Base-by-base conservation (phyloP, 1,140 invertebrate species). In the Lasioglossum baleicum region DNA sequence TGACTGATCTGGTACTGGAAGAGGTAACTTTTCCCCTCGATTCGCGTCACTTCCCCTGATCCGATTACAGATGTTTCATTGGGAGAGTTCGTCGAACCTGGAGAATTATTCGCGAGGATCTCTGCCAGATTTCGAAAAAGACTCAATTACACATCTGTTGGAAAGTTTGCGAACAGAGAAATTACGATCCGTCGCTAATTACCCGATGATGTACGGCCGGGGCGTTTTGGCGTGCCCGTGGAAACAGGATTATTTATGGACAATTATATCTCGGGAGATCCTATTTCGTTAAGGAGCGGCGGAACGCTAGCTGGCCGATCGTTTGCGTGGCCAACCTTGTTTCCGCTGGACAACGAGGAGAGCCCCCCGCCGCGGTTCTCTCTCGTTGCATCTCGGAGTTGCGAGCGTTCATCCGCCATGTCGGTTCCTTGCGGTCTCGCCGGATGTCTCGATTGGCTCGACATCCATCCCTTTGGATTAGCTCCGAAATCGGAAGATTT, bases 321-420 rank as follows among this genome's bases (percentile, higher is more conserved):
- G 44, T 81, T 85, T 81, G 71, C 74, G 69, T 85, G 67, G 82
- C 82, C 73, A 81, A 84, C 69, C 82, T 83, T 83, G 68, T 84
- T 84, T 85, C 82, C 80, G 84, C 66, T 74, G 72, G 53, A 80
- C 83, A 75, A 84, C 71, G 70, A 82, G n/a, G n/a, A 20, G 69
- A 75, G 76, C 60, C 61, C 61, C 64, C 20, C 26, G 64, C 0
- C 8, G 8, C 44, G 44, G 44, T 48, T 48, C 63, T 75, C 66
- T 75, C 77, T 75, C 51, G 51, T 53, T 53, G 5, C 13, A 4
- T 53, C 51, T 53, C 31, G 11, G 26, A 51, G 61, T 35, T 35
- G 35, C 35, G 53, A 48, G 13, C 13, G 26, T 58, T 31, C 40
- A 64, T 76, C 53, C 15, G 69, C 64, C 56, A 71, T 56, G 48